phyloP scores from a whole-genome alignment of 2,113 vertebrate species.

The Forbesichthys agassizii region DNA sequence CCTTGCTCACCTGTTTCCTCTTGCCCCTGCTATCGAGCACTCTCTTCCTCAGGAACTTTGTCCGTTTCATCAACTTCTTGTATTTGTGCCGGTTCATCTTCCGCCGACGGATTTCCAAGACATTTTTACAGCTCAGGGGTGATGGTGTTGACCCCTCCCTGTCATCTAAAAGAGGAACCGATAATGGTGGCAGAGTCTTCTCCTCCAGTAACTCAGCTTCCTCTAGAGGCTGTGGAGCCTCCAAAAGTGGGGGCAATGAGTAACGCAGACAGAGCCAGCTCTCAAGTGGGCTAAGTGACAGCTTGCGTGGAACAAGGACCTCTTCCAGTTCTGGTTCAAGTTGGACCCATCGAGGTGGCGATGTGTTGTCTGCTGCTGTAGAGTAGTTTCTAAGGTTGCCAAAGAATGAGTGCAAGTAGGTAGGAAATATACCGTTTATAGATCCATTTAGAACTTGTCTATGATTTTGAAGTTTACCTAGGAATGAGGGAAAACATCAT shows the following conservation, averaged over 20 bases:
- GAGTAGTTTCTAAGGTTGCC: conserved; percentile 63
- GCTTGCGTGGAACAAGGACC: conserved; percentile 85
- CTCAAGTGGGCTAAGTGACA: conserved; percentile 90
- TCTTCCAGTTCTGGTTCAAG: conserved; percentile 87
- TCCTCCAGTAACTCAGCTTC: conserved; percentile 52
- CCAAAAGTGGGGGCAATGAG: conserved; percentile 75
- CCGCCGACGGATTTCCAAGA: conserved; percentile 87
- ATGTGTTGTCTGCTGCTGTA: conserved; percentile 69
- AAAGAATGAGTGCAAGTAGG: conserved; percentile 30
- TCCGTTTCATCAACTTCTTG: conserved; percentile 87
- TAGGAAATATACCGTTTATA: conserved; percentile 22
- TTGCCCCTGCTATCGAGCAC: conserved; percentile 78
- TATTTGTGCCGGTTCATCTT: conserved; percentile 95
- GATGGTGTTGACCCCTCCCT: conserved; percentile 31
- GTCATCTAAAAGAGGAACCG: conserved; percentile 37
- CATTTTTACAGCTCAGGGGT: conserved; percentile 81
- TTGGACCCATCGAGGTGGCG: conserved; percentile 68
- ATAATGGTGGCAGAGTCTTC: conserved; percentile 62
- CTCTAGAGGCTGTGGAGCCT: conserved; percentile 49
- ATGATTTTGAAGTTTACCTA: conserved; percentile 57
- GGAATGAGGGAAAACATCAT: background rate
- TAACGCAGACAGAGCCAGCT: conserved; percentile 88
- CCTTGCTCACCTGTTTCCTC: conserved; percentile 76
- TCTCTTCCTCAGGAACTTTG: conserved; percentile 80
- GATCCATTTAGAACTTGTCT: conserved; percentile 42